Percentiles rank a stretch among this genome's conserved stretches.
These are phyloP conservation scores for Daptonema setosum DNA, from an alignment of 2,888 invertebrate species.

Conservation along the genomic window DNA sequence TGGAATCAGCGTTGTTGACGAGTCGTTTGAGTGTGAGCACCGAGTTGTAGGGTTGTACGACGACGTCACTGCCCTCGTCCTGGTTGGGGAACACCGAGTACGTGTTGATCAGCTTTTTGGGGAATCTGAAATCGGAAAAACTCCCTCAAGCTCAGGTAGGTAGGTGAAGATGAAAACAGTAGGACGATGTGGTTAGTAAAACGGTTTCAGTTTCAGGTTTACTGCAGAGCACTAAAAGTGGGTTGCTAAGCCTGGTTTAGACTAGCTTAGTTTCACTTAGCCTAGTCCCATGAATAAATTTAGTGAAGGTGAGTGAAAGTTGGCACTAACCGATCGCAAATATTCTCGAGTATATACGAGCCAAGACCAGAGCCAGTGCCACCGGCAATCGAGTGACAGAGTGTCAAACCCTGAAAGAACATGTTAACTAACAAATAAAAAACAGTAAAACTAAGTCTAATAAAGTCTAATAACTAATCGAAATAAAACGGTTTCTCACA, in stretches of 20 bases:
- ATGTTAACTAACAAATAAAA: no score
- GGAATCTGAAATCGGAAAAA: conserved; percentile 56
- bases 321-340: conserved; percentile 35
- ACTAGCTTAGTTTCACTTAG: no score
- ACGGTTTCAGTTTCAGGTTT: no score
- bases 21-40: conserved; percentile 73
- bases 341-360: conserved; percentile 42
- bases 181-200: no score
- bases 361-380: conserved; percentile 99
- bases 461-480: no score
- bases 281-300: no score
- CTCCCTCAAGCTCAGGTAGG: no score
- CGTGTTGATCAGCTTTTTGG: conserved; percentile 88
- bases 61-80: conserved; percentile 53
- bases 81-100: conserved; percentile 95
- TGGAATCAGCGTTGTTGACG: conserved; percentile 84
- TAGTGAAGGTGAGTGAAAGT: no score
- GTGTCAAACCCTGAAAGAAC: conserved; percentile 57
- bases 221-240: no score
- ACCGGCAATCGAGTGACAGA: conserved; percentile 96
- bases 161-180: no score
- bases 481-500: background rate
- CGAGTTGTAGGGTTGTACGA: conserved; percentile 88
- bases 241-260: no score
- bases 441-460: no score